Evolutionary conservation across 2,888 invertebrate species (phyloP).

Genomic region (Drosophila neotestacea): DNA sequence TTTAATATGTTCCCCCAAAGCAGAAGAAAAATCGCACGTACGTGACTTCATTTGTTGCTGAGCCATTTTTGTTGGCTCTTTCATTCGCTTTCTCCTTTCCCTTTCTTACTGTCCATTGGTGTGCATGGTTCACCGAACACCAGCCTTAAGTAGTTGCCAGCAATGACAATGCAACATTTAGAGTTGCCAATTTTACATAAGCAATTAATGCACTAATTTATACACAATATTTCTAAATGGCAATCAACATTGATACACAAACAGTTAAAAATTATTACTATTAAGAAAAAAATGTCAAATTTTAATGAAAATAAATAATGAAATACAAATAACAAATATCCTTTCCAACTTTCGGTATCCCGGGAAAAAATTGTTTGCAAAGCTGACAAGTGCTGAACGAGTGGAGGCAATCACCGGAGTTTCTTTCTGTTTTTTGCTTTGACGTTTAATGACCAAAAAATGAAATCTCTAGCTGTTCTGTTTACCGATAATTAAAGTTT

Average conservation of each 20-base stretch:
- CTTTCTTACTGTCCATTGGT: conserved; percentile 10
- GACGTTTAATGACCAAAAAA: too few relatives aligned
- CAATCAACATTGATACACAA: neutral
- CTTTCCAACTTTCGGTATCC: too few relatives aligned
- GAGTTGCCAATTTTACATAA: conserved; percentile 16
- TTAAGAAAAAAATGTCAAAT: too few relatives aligned
- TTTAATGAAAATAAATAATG: too few relatives aligned
- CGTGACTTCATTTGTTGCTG: conserved; percentile 84
- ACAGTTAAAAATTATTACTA: neutral
- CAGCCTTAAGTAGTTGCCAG: conserved; percentile 48
- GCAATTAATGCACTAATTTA: neutral
- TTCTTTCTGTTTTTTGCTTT: too few relatives aligned
- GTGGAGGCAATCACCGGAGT: too few relatives aligned
- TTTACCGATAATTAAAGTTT: too few relatives aligned
- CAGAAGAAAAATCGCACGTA: conserved; percentile 84
- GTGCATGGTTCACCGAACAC: conserved; percentile 3
- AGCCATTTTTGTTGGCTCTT: conserved; percentile 56
- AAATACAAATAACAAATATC: too few relatives aligned
- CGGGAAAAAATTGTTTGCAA: too few relatives aligned
- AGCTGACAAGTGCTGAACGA: too few relatives aligned
- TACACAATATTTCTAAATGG: neutral
- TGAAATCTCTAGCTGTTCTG: too few relatives aligned
- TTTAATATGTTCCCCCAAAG: conserved; percentile 83
- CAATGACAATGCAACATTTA: conserved; percentile 19
- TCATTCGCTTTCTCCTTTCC: conserved; percentile 40